Evolutionary conservation across 2,113 vertebrate genomes (phyloP).

Genomic region (Cyprinus carpio): DNA sequence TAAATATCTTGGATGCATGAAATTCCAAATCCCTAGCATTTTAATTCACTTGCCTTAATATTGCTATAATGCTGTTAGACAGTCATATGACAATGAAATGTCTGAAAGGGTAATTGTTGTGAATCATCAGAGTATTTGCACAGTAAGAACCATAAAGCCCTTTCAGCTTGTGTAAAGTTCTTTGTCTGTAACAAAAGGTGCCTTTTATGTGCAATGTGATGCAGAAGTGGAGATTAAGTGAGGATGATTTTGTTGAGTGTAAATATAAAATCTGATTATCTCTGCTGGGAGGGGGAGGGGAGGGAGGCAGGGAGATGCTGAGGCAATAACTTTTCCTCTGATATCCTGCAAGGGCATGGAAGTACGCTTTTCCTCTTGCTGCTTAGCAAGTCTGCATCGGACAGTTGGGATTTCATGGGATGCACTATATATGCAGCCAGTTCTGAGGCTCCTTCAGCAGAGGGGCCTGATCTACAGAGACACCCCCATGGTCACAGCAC

Average conservation of each 20-base stretch:
- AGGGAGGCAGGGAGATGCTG: conserved; percentile 61
- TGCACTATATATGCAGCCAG: conserved; percentile 77
- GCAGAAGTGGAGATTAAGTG: conserved; percentile 66
- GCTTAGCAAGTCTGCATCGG: conserved; percentile 50
- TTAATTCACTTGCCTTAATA: neutral
- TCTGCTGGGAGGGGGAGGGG: conserved; percentile 53
- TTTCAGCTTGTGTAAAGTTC: conserved; percentile 16
- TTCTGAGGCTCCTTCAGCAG: conserved; percentile 73
- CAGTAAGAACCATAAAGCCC: neutral
- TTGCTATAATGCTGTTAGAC: neutral
- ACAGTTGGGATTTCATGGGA: conserved; percentile 73
- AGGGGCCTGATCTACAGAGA: conserved; percentile 67
- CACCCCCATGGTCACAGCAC: conserved; percentile 68
- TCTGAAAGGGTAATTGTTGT: conserved; percentile 18
- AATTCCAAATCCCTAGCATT: conserved; percentile 13
- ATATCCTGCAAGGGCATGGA: conserved; percentile 67
- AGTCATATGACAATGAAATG: conserved; percentile 29
- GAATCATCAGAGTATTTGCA: conserved; percentile 21
- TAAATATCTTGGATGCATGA: conserved; percentile 3
- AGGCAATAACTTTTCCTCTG: conserved; percentile 71
- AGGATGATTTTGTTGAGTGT: conserved; percentile 73
- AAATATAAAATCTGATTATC: conserved; percentile 79
- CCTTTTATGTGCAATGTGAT: conserved; percentile 59
- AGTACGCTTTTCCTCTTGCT: conserved; percentile 59
- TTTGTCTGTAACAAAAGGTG: conserved; percentile 16